Base-by-base conservation (phyloP, 2,888 invertebrate species). In the Cephus pygmeus region DNA sequence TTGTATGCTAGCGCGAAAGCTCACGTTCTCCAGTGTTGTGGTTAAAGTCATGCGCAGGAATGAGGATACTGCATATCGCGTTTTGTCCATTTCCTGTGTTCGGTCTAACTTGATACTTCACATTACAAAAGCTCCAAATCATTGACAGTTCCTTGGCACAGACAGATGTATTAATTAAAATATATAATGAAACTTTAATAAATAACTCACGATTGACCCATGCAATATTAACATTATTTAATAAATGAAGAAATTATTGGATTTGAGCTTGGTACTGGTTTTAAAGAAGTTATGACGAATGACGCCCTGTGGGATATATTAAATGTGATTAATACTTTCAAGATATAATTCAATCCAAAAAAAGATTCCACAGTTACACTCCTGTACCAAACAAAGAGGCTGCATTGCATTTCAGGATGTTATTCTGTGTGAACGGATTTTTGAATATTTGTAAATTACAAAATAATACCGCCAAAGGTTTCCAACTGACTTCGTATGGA, bases 31-130 rank as follows among this genome's bases (percentile, higher is more conserved):
- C 71, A 9, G 71, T 34, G 34, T 71, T 71, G 15, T 71, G 71
- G 34, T 33, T 34, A 71, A 71, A 71, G 71, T 71, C 71, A 71
- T 71, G 71, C 71, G 71, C 71, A 12, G 31, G 71, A 71, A 71
- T 33, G 71, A 71, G 31, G 11, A 31, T 12, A 71, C 33, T 23
- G 2, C 6, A 71, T 71, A 71, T 31, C 23, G 71, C 12, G 33
- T 30, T 71, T 71, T 34, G 30, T 12, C 2, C 34, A 71, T 12
- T 71, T 71, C 34, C 71, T 71, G 15, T 15, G 12, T 34, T 9
- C 71, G 31, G 15, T 33, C 12, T 34, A 0, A 30, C 12, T 71
- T 71, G 34, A 30, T n/a, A 9, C 56, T 56, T 23, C 56, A 56
- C 2, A 56, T 56, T 56, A 9, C 9, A 56, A 23, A 56, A 23